Conservation (phyloP, 2,888 invertebrate genomes). For the Julus scandinavius region DNA sequence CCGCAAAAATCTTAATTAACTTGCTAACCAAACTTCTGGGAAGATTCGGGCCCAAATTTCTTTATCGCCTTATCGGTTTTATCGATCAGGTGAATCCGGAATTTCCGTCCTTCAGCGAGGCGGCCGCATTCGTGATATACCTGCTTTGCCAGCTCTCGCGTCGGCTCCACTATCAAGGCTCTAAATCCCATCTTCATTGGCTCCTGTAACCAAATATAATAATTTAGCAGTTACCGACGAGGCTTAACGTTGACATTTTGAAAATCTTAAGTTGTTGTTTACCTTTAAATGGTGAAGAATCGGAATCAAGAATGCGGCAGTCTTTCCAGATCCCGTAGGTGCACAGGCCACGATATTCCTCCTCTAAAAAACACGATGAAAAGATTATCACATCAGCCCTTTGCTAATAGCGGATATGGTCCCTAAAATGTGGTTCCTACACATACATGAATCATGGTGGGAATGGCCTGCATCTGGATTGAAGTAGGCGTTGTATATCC, state of each 20-base stretch:
- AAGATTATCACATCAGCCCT: background rate
- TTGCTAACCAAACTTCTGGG: constrained; percentile 78
- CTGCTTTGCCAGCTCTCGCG: constrained; percentile 92
- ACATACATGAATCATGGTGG: constrained; percentile 81
- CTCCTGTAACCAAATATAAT: constrained; percentile 60
- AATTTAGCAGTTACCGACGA: background rate
- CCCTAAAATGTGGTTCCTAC: constrained; percentile 26
- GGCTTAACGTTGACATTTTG: no score
- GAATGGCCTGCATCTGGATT: constrained; percentile 92
- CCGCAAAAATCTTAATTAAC: constrained; percentile 52
- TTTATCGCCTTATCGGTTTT: constrained; percentile 77
- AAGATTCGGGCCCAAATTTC: constrained; percentile 78
- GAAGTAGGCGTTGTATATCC: constrained; percentile 84
- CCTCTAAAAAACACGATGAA: constrained; percentile 68
- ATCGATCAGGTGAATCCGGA: constrained; percentile 81
- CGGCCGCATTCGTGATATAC: constrained; percentile 82
- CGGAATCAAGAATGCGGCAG: constrained; percentile 92
- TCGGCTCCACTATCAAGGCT: constrained; percentile 90
- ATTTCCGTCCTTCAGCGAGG: constrained; percentile 78
- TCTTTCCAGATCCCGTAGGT: constrained; percentile 98
- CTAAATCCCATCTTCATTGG: constrained; percentile 81
- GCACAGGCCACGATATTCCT: constrained; percentile 92
- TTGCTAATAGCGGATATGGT: background rate
- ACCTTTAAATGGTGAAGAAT: constrained; percentile 79
- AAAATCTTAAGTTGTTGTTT: background rate